Base-by-base conservation (phyloP, 2,113 vertebrate genomes). In the Pachycephala philippinensis region DNA sequence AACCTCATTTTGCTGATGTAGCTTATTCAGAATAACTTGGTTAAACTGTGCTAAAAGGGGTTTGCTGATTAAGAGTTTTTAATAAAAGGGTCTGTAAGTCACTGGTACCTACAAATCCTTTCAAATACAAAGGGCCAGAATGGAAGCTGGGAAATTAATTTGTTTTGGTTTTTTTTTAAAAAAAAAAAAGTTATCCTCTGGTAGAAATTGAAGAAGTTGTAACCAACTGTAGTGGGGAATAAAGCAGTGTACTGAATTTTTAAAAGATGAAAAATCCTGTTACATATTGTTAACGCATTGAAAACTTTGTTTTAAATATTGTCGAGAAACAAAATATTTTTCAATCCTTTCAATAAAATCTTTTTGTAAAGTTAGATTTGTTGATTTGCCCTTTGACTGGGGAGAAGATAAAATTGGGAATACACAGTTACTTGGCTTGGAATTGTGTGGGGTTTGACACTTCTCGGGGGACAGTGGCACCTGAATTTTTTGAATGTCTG, bases 331-430 rank as follows among this genome's bases (percentile, higher is more conserved):
- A 66, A 91, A 68, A 35, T 97, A 95, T 97, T 98, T 98, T 98
- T 97, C 97, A 98, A 98, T 97, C 83, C 97, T 98, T 98, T 98
- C 98, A 98, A 98, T 99, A 99, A 99, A 99, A 84, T 68, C 70
- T 96, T 98, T 98, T 97, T 95, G 89, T 92, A 95, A 95, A 77
- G 71, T 52, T 94, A 89, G 42, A 84, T 77, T 95, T 63, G 28
- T 70, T 6, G 5, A 30, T 35, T n/a, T 44, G 35, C 53, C 49
- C 93, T 96, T 80, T 89, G 82, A 56, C 20, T 84, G 50, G 53
- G n/a, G 37, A 33, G 82, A n/a, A 23, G 3, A 13, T 47, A 16
- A 54, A 79, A 27, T 6, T 0, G 11, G 7, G 50, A 60, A 6
- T 21, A 7, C 35, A 6, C 35, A 16, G 2, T 13, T 7, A 15